Percentiles rank a stretch among this genome's conserved stretches.
phyloP scores from a whole-genome alignment of 2,113 vertebrate species.

The Desmodus rotundus region DNA sequence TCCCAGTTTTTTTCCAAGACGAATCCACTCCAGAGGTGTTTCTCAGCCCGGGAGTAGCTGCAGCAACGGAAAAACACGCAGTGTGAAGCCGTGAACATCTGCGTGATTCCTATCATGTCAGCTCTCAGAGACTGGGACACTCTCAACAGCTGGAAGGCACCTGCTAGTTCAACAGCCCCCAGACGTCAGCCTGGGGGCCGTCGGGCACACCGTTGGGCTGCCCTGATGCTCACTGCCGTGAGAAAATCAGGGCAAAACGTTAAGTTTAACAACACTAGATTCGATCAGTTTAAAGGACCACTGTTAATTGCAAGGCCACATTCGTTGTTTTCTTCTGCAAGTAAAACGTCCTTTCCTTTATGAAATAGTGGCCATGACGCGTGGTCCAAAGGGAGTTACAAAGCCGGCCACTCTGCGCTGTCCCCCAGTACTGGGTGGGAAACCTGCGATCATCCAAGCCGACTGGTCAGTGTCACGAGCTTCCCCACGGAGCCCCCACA shows the following conservation, averaged over 20 bases:
- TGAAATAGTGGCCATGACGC: not conserved
- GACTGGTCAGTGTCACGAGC: not conserved
- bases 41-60: slow-evolving; percentile 73
- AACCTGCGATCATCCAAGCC: not conserved
- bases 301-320: not conserved
- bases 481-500: not conserved
- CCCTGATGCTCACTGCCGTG: fast-evolving
- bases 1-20: slow-evolving; percentile 82
- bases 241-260: not conserved
- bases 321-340: not conserved
- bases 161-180: not conserved
- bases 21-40: slow-evolving; percentile 69
- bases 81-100: not conserved
- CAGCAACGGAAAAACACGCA: not conserved
- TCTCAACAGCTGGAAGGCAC: not conserved
- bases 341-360: not conserved
- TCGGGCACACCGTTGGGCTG: fast-evolving
- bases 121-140: not conserved
- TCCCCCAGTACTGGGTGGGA: not conserved
- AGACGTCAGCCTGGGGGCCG: not conserved
- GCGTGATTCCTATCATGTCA: fast-evolving
- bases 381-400: not conserved
- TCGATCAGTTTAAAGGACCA: not conserved
- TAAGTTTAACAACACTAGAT: not conserved
- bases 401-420: not conserved